Conservation (phyloP, 2,113 vertebrate species). For the Rhinichthys klamathensis region DNA sequence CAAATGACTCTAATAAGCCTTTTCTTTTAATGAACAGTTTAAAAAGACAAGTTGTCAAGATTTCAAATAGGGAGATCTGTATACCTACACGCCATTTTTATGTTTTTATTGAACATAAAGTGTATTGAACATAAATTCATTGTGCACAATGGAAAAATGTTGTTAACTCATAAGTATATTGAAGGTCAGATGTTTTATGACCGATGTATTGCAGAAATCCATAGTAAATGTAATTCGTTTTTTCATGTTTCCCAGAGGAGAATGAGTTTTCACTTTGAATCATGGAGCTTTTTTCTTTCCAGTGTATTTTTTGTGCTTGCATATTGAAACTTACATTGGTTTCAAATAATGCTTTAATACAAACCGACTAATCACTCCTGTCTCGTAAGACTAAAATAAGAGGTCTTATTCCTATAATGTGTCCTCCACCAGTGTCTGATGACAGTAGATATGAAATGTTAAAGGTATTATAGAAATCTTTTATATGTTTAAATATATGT, state of each 20-base stretch:
- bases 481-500: not conserved
- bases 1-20: too few species aligned
- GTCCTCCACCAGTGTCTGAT: slow-evolving; percentile 18
- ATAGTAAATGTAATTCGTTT: not conserved
- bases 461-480: not conserved
- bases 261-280: not conserved
- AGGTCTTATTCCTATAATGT: not conserved
- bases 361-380: not conserved
- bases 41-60: too few species aligned
- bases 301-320: not conserved
- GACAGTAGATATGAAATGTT: not conserved
- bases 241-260: not conserved
- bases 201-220: not conserved
- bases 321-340: not conserved
- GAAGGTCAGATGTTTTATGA: not conserved
- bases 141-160: not conserved
- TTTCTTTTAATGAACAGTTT: too few species aligned
- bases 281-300: not conserved
- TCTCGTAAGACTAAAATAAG: not conserved
- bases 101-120: not conserved
- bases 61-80: too few species aligned
- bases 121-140: not conserved
- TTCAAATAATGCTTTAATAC: not conserved
- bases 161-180: not conserved
- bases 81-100: not conserved